Evolutionary conservation across 1,140 invertebrate genomes (phyloP).

Genomic region (Nasonia vitripennis): DNA sequence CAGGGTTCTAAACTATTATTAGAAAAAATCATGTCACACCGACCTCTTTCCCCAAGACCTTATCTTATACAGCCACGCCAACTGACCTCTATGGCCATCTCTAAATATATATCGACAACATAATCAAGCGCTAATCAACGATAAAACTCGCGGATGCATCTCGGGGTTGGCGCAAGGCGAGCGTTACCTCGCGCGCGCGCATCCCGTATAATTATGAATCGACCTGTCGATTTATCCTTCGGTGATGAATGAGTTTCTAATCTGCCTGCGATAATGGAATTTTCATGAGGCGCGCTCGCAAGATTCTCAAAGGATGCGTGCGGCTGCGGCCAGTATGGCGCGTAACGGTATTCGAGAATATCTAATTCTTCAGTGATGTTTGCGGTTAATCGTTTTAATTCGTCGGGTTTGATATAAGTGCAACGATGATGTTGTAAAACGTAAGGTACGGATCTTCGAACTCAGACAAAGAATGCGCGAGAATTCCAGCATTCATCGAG

Average conservation of each 20-base stretch:
- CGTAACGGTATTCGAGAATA: neutral
- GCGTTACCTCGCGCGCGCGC: neutral
- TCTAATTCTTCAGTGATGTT: too few relatives aligned
- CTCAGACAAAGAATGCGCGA: neutral
- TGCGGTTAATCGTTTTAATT: neutral
- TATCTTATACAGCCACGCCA: neutral
- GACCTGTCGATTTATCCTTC: neutral
- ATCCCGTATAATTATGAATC: constrained; percentile 21
- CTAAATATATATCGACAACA: neutral
- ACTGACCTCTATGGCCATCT: constrained; percentile 3
- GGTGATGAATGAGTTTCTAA: constrained; percentile 19
- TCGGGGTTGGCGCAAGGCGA: neutral
- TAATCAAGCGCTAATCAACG: constrained; percentile 13
- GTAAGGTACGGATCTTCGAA: too few relatives aligned
- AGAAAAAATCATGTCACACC: neutral
- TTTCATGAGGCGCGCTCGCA: neutral
- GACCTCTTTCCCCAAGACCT: neutral
- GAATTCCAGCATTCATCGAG: neutral
- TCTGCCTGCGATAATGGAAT: constrained; percentile 31
- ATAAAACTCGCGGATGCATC: neutral
- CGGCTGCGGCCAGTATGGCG: neutral
- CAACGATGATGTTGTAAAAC: too few relatives aligned
- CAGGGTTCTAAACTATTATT: neutral
- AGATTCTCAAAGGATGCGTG: neutral
- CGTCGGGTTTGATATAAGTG: too few relatives aligned